These are phyloP conservation scores for Portevinia maculata DNA, from an alignment of 2,888 invertebrate species.

Conservation along the genomic window DNA sequence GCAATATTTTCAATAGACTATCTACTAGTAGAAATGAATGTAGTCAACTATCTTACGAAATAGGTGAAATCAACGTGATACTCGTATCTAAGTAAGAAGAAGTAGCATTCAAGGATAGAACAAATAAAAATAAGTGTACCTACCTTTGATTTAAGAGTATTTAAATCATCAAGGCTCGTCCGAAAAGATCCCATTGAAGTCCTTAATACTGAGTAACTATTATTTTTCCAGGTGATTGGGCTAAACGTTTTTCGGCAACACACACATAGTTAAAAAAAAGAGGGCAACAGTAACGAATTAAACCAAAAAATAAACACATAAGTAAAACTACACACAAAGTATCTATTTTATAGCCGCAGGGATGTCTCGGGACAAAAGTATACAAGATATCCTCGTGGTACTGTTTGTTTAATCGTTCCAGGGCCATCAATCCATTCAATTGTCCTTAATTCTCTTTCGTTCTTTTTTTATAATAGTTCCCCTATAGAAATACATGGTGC, in stretches of 20 bases:
- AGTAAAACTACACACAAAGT: constrained; percentile 26
- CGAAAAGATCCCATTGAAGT: too few species aligned
- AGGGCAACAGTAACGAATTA: constrained; percentile 60
- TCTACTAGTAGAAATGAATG: too few species aligned
- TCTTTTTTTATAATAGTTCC: constrained; percentile 35
- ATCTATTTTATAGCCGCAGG: constrained; percentile 52
- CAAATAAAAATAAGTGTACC: too few species aligned
- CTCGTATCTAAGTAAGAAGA: too few species aligned
- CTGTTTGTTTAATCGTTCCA: constrained; percentile 40
- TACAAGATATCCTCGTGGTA: constrained; percentile 47
- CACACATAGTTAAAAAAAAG: neutral
- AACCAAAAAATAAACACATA: constrained; percentile 57
- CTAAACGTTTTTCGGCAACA: neutral
- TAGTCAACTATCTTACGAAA: too few species aligned
- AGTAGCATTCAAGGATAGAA: too few species aligned
- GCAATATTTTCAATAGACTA: too few species aligned
- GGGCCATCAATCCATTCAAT: constrained; percentile 57
- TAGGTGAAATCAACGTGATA: too few species aligned
- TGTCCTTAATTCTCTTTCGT: constrained; percentile 41
- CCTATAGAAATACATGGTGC: constrained; percentile 8
- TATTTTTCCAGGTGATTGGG: constrained; percentile 31
- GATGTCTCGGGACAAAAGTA: constrained; percentile 65
- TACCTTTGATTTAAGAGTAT: too few species aligned
- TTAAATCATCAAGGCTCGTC: too few species aligned
- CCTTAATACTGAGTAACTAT: neutral